These are phyloP conservation scores for Lytechinus variegatus DNA, from an alignment of 35 echinoderm and acorn worm genomes.

Conservation along the genomic window DNA sequence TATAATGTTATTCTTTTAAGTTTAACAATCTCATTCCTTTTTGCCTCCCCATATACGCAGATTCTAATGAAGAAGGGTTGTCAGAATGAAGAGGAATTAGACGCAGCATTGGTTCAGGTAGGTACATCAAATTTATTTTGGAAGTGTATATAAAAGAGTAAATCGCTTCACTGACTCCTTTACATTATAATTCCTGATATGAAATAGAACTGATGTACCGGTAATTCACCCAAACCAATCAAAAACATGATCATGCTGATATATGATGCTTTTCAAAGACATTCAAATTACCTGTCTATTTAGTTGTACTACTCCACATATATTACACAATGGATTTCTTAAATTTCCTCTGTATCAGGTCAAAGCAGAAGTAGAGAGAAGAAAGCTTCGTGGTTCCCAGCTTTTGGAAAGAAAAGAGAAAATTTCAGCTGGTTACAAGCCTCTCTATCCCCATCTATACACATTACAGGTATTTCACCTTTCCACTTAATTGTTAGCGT, in stretches of 20 bases:
- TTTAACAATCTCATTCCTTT: background rate
- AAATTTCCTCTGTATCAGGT: slow-evolving; percentile 42
- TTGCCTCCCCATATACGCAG: background rate
- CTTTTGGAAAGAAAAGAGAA: slow-evolving; percentile 58
- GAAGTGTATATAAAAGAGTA: no score
- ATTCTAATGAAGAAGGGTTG: slow-evolving; percentile 53
- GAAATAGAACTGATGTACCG: no score
- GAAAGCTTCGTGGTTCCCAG: slow-evolving; percentile 65
- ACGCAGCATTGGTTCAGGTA: slow-evolving; percentile 15
- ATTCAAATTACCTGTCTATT: no score
- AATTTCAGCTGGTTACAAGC: slow-evolving; percentile 66
- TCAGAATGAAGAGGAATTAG: background rate
- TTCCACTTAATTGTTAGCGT: no score
- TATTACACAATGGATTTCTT: background rate
- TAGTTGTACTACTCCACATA: no score
- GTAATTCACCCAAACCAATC: no score
- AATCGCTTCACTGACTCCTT: no score
- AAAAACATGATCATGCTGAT: no score
- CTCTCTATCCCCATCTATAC: slow-evolving; percentile 72
- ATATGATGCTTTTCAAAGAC: no score
- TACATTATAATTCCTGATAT: no score
- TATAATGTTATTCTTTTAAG: no score
- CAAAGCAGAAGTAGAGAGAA: slow-evolving; percentile 70
- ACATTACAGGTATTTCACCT: slow-evolving; percentile 59
- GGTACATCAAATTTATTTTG: background rate